Evolutionary conservation across 2,797 vertebrate genomes (phyloP).

Genomic region (Heliangelus exortis): DNA sequence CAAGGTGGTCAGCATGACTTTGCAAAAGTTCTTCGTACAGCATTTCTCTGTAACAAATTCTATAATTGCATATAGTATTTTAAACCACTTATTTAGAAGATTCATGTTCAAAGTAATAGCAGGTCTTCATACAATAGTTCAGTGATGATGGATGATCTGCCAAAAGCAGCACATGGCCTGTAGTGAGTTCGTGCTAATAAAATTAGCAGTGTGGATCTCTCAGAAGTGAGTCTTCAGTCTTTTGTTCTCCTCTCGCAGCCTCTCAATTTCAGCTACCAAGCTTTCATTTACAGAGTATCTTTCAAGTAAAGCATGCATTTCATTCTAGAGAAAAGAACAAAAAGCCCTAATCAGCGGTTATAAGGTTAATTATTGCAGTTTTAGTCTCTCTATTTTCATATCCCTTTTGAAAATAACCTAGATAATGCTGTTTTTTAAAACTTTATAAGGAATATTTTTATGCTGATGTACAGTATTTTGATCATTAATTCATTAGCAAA

Average conservation of each 20-base stretch:
- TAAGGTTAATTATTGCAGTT: constrained; percentile 13
- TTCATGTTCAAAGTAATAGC: constrained; percentile 21
- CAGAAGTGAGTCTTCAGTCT: constrained; percentile 90
- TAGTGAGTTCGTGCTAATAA: background rate
- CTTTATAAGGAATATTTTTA: constrained; percentile 3
- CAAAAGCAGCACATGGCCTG: constrained; percentile 23
- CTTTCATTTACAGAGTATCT: constrained; percentile 92
- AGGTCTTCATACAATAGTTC: constrained; percentile 37
- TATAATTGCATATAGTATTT: constrained; percentile 28
- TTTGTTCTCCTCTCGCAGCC: constrained; percentile 92
- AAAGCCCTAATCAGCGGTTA: background rate
- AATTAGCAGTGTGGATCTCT: constrained; percentile 53
- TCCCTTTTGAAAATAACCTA: constrained; percentile 12
- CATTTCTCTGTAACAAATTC: constrained; percentile 10
- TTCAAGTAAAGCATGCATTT: constrained; percentile 93
- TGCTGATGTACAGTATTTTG: constrained; percentile 28
- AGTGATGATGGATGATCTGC: constrained; percentile 22
- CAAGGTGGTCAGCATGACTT: constrained; percentile 58
- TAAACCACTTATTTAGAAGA: constrained; percentile 22
- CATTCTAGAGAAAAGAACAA: constrained; percentile 82
- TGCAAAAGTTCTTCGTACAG: constrained; percentile 28
- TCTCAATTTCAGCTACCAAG: constrained; percentile 94
- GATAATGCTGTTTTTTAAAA: constrained; percentile 18
- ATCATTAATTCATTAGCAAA: constrained; percentile 60
- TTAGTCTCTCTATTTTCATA: background rate